These are phyloP conservation scores for Burhinus bistriatus DNA, from an alignment of 2,113 vertebrate genomes.

Conservation along the genomic window DNA sequence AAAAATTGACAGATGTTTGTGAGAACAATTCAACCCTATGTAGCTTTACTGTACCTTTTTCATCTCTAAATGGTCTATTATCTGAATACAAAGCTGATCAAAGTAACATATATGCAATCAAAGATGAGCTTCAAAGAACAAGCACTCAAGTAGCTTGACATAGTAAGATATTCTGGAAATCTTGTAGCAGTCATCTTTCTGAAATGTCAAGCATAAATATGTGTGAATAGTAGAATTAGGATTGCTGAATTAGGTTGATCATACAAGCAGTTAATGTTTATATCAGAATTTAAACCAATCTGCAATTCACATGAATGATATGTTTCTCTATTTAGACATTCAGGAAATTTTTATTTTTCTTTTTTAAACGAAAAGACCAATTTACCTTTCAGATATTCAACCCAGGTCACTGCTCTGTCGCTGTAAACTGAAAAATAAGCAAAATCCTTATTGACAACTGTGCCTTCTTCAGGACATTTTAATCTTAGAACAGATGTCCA, in stretches of 20 bases:
- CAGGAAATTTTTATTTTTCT: not conserved
- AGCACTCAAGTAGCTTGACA: not conserved
- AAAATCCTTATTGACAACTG: not conserved
- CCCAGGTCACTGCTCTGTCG: not conserved
- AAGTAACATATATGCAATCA: not conserved
- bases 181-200: not conserved
- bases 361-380: not conserved
- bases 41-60: not conserved
- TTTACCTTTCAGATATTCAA: not conserved
- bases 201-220: not conserved
- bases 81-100: not conserved
- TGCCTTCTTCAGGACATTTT: not conserved
- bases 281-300: not conserved
- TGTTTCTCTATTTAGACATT: not conserved
- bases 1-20: not conserved
- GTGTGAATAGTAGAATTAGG: not conserved
- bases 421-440: not conserved
- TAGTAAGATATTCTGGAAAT: not conserved
- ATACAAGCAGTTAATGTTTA: not conserved
- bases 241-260: not conserved
- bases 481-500: not conserved
- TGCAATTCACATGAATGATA: not conserved
- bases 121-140: not conserved
- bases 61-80: not conserved
- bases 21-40: not conserved